phyloP scores from a whole-genome alignment of 1,140 invertebrate species.

The Drosophila azteca region DNA sequence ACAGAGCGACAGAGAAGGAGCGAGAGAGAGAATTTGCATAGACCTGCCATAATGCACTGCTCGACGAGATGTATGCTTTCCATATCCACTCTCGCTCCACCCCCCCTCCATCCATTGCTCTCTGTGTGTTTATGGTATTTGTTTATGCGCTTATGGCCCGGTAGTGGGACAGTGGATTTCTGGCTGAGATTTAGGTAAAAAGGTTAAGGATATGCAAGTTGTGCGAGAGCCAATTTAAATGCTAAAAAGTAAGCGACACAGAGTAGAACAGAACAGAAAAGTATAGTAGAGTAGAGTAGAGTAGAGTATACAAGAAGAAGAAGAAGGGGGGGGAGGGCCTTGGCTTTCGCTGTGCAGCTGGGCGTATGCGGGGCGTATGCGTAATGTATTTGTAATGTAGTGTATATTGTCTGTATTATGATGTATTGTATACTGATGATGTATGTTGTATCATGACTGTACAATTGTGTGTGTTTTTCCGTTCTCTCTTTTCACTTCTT shows the following conservation, averaged over 20 bases:
- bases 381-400: constrained; percentile 25
- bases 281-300: background rate
- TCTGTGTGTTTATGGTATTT: constrained; percentile 56
- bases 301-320: too few species aligned
- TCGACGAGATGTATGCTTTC: constrained; percentile 34
- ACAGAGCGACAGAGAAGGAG: too few species aligned
- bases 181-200: constrained; percentile 74
- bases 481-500: constrained; percentile 67
- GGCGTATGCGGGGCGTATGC: constrained; percentile 52
- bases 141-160: constrained; percentile 60
- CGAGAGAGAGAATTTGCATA: constrained; percentile 67
- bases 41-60: constrained; percentile 70
- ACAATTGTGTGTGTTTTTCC: constrained; percentile 59
- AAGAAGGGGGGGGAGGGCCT: too few species aligned
- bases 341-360: constrained; percentile 30
- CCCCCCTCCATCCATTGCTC: background rate
- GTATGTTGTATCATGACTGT: constrained; percentile 32
- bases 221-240: constrained; percentile 66
- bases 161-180: constrained; percentile 40
- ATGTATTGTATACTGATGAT: constrained; percentile 8
- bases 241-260: constrained; percentile 44
- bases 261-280: background rate
- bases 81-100: background rate
- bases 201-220: constrained; percentile 77
- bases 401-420: constrained; percentile 12